phyloP scores from a whole-genome alignment of 1,140 invertebrate genomes.

The Elymnias hypermnestra region DNA sequence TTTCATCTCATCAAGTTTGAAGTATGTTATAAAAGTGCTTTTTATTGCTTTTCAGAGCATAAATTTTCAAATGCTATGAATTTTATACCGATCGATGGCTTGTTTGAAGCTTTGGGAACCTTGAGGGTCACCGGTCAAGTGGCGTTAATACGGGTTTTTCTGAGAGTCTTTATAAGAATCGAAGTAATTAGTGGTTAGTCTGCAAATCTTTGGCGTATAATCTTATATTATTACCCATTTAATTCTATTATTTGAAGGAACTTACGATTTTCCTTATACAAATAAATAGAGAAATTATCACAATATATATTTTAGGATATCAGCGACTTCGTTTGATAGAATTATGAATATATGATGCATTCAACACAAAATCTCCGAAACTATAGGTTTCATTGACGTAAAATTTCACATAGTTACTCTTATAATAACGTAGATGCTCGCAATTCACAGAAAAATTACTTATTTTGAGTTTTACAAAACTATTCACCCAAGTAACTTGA shows the following conservation, averaged over 20 bases:
- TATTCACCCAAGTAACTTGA: no score
- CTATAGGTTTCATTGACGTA: no score
- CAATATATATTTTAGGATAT: no score
- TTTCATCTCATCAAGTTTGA: conserved; percentile 41
- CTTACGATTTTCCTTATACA: no score
- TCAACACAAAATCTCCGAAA: no score
- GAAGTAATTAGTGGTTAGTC: conserved; percentile 14
- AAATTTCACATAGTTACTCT: no score
- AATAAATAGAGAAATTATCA: no score
- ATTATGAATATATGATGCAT: no score
- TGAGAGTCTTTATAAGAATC: conserved; percentile 3
- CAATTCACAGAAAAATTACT: no score
- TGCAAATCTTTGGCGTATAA: neutral
- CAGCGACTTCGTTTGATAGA: no score
- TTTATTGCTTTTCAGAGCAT: conserved; percentile 48
- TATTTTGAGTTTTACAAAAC: no score
- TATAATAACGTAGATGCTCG: no score
- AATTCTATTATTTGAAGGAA: neutral
- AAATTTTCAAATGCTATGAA: conserved; percentile 42
- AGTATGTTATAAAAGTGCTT: conserved; percentile 46
- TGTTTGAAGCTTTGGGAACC: conserved; percentile 19
- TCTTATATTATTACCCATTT: neutral
- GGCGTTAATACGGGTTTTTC: conserved; percentile 14
- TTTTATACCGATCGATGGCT: conserved; percentile 36
- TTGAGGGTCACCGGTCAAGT: conserved; percentile 23